phyloP scores from a whole-genome alignment of 2,797 vertebrate species.

The Emydoidea blandingii region DNA sequence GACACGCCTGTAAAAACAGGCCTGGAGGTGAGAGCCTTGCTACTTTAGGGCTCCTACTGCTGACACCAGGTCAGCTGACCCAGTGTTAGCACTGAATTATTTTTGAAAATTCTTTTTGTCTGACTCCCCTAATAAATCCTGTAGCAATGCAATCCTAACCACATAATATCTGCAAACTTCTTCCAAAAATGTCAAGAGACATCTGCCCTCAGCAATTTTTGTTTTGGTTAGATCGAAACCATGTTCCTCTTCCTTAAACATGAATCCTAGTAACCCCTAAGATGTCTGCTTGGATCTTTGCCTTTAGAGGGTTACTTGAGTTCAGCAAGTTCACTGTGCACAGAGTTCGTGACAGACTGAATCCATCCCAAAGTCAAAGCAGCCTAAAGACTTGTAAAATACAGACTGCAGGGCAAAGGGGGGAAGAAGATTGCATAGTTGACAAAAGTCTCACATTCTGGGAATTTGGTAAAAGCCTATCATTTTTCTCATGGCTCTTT shows the following conservation, averaged over 20 bases:
- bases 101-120: constrained; percentile 29
- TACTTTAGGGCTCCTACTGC: accelerated
- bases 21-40: not conserved
- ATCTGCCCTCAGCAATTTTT: constrained; percentile 61
- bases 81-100: not conserved
- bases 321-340: constrained; percentile 43
- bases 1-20: not conserved
- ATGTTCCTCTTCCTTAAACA: constrained; percentile 59
- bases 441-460: not conserved
- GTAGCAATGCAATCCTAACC: not conserved
- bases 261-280: constrained; percentile 78
- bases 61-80: not conserved
- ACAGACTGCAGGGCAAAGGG: not conserved
- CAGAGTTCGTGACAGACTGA: not conserved
- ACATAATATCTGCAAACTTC: not conserved
- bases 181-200: not conserved
- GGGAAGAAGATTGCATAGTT: not conserved
- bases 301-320: constrained; percentile 72
- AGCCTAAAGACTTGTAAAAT: not conserved
- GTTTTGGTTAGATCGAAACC: constrained; percentile 48
- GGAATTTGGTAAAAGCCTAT: not conserved
- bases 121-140: constrained; percentile 50
- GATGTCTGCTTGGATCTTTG: constrained; percentile 75
- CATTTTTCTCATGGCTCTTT: not conserved
- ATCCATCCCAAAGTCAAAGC: not conserved